Conservation (phyloP, 2,797 vertebrate species). For the Gymnothorax reevesii region DNA sequence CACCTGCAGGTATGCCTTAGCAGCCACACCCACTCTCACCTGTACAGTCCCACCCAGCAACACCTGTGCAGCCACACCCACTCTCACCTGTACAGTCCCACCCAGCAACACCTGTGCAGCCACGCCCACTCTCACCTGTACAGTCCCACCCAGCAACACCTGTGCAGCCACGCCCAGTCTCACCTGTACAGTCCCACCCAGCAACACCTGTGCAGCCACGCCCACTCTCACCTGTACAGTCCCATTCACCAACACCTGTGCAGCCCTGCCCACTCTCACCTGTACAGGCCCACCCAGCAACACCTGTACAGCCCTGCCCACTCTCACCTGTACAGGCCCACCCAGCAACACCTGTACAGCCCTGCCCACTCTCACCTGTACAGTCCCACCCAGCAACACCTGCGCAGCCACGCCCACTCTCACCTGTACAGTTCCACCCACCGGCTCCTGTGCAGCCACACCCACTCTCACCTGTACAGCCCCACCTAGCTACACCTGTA, state of each 20-base stretch:
- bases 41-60: background rate
- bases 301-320: background rate
- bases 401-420: too few species aligned
- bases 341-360: background rate
- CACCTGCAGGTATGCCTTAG: constrained; percentile 64
- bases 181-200: background rate
- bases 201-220: background rate
- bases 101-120: too few species aligned
- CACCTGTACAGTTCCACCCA: background rate
- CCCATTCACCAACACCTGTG: background rate
- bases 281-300: background rate
- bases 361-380: background rate
- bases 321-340: background rate
- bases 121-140: background rate
- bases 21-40: background rate
- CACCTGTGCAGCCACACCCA: too few species aligned
- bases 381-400: background rate
- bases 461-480: background rate
- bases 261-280: background rate
- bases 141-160: background rate
- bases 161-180: background rate
- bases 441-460: too few species aligned
- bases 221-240: background rate
- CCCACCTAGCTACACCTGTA: too few species aligned
- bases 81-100: background rate